These are phyloP conservation scores for Sminthurinus aureus DNA, from an alignment of 2,888 invertebrate genomes.

Conservation along the genomic window DNA sequence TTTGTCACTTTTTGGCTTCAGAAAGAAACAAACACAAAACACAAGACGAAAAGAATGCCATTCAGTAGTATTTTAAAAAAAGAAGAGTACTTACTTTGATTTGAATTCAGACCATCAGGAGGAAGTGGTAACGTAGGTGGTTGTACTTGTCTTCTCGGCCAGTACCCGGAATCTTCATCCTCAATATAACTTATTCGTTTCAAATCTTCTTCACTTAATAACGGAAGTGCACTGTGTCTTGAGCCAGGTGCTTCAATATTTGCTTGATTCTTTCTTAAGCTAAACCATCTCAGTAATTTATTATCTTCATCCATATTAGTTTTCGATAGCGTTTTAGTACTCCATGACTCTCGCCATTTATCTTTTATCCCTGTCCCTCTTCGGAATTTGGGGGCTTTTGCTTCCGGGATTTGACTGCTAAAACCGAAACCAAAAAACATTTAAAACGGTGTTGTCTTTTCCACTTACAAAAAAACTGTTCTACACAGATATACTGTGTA, in stretches of 20 bases:
- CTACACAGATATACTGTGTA: not conserved
- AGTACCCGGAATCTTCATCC: constrained; percentile 58
- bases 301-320: constrained; percentile 64
- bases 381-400: constrained; percentile 59
- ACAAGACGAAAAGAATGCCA: too few relatives aligned
- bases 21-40: too few relatives aligned
- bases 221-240: constrained; percentile 57
- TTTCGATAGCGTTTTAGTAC: constrained; percentile 55
- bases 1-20: too few relatives aligned
- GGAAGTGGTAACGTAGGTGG: constrained; percentile 79
- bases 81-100: constrained; percentile 67
- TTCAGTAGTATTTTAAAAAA: not conserved
- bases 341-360: constrained; percentile 60
- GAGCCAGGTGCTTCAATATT: constrained; percentile 30
- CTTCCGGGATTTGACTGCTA: constrained; percentile 46
- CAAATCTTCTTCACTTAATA: constrained; percentile 58
- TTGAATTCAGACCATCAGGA: constrained; percentile 77
- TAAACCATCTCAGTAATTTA: constrained; percentile 86
- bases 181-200: constrained; percentile 59
- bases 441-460: not conserved
- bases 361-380: constrained; percentile 58
- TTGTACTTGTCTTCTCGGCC: constrained; percentile 71
- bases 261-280: constrained; percentile 68
- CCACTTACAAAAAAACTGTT: not conserved
- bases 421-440: constrained; percentile 19